Base-by-base conservation (phyloP, 2,888 invertebrate species). In the Tachina lurida region DNA sequence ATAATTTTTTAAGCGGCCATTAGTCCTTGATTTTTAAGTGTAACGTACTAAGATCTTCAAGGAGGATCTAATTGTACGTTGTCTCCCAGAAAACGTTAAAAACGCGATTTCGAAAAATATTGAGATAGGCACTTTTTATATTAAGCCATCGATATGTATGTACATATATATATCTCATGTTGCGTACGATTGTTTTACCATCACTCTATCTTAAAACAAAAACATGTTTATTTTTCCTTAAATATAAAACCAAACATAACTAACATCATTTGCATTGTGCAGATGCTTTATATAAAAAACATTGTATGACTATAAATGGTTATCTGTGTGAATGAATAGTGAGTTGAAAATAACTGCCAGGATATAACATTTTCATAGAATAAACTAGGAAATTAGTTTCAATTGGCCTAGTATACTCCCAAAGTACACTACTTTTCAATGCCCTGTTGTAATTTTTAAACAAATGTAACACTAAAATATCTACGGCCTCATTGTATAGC, bases 311-410 rank as follows among this genome's bases (percentile, higher is more conserved):
- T 4, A 4, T 45, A 0, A 17, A 13, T 41, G 4, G 2, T 2
- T 43, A 22, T 13, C 19, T 54, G 15, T 41, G 17, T 41, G 12
- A 52, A 15, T 52, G 12, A 41, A 58, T 71, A 13, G 15, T 45
- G 0, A 52, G 49, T 15, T 13, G 39, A 15, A 49, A 67, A 70
- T 41, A 63, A 62, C 31, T 54, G 31, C 22, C 41, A 43, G 10
- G 43, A 65, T 31, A 67, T 76, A 39, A 15, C 31, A 31, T 65
- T 54, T 15, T 43, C 19, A 75, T 65, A 54, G 31, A 63, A 75
- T 54, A 43, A 7, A 62, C 52, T n/a, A 22, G 31, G 4, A 63
- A 62, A 47, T 8, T 73, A 74, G 10, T 58, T 73, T 31, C 2
- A 9, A 15, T 39, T 10, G 15, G 9, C 10, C 8, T 1, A 45